A percentile compares a stretch with the other conserved stretches of the same genome.
phyloP scores from a whole-genome alignment of 2,888 invertebrate genomes.

The Epicampocera succincta region DNA sequence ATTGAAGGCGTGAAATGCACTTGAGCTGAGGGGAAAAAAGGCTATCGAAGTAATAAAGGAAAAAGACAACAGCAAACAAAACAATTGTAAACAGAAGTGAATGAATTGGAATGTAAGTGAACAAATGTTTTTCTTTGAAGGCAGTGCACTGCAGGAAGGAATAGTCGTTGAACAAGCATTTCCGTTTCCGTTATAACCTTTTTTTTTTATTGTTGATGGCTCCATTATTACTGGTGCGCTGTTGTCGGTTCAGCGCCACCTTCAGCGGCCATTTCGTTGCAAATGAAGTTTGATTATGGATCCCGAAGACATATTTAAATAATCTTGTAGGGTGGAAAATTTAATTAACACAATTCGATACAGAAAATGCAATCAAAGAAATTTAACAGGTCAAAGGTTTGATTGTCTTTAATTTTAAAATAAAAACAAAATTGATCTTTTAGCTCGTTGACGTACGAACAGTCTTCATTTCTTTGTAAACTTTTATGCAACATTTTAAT shows the following conservation, averaged over 20 bases:
- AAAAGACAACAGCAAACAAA: constrained; percentile 29
- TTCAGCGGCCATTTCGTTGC: constrained; percentile 4
- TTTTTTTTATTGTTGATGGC: constrained; percentile 33
- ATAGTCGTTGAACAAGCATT: constrained; percentile 61
- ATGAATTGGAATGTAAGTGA: constrained; percentile 62
- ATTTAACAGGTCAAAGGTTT: too few species aligned
- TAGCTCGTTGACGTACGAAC: too few species aligned
- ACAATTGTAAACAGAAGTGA: constrained; percentile 54
- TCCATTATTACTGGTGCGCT: neutral
- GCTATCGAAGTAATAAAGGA: constrained; percentile 26
- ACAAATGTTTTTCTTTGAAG: constrained; percentile 44
- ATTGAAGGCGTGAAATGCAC: constrained; percentile 21
- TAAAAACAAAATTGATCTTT: too few species aligned
- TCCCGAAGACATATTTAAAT: too few species aligned
- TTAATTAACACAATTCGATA: too few species aligned
- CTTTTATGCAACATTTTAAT: too few species aligned
- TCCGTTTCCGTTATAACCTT: constrained; percentile 56
- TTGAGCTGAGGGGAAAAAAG: constrained; percentile 43
- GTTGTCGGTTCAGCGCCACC: neutral
- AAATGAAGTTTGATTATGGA: neutral
- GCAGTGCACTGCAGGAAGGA: constrained; percentile 56
- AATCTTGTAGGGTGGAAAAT: too few species aligned
- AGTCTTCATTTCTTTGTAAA: too few species aligned
- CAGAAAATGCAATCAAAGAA: too few species aligned
- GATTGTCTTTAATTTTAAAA: too few species aligned